phyloP scores from a whole-genome alignment of 2,113 vertebrate species.

The Grammomys dolichurus region DNA sequence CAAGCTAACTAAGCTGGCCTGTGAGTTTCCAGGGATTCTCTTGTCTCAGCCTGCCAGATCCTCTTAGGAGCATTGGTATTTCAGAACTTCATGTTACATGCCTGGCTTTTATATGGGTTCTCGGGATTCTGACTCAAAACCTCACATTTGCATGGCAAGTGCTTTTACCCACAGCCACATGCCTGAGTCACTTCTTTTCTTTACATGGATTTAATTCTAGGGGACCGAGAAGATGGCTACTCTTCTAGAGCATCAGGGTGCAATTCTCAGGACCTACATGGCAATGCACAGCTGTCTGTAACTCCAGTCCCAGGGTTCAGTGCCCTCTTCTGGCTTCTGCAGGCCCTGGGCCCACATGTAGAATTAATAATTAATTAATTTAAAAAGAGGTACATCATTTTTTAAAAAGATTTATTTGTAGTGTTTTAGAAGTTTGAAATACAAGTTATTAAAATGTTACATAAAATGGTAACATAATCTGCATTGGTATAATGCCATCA shows the following conservation, averaged over 20 bases:
- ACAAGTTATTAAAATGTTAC: background rate
- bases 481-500: background rate
- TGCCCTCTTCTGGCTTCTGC: background rate
- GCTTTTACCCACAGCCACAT: background rate
- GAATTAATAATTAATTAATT: background rate
- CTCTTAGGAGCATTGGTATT: background rate
- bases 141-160: background rate
- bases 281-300: background rate
- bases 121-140: background rate
- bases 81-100: background rate
- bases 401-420: background rate
- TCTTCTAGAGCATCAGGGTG: background rate
- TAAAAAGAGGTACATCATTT: background rate
- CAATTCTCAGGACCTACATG: background rate
- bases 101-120: background rate
- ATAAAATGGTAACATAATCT: slow-evolving; percentile 36
- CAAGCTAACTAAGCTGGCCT: background rate
- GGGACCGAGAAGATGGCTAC: background rate
- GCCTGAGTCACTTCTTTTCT: background rate
- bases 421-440: background rate
- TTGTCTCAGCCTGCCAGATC: background rate
- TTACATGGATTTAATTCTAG: background rate
- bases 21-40: background rate
- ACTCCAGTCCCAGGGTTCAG: background rate
- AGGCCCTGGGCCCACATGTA: background rate